Conservation (phyloP, 35 echinoderm and acorn worm genomes). For the Heliocidaris tuberculata region DNA sequence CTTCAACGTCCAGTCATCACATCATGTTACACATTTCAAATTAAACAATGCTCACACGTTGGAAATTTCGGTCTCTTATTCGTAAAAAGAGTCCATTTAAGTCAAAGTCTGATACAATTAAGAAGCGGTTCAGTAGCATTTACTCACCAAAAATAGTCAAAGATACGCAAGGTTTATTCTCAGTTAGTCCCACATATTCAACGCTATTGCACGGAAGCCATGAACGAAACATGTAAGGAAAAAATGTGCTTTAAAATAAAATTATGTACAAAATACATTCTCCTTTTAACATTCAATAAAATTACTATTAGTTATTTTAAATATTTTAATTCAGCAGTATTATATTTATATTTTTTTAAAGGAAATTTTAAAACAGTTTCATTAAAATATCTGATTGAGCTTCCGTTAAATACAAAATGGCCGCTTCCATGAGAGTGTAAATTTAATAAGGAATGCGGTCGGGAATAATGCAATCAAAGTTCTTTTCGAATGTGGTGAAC, state of each 20-base stretch:
- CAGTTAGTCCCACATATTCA: conserved; percentile 10
- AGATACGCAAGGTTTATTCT: background rate
- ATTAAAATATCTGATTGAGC: background rate
- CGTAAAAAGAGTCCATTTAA: background rate
- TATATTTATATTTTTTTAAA: too few relatives aligned
- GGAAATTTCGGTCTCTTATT: background rate
- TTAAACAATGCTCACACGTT: background rate
- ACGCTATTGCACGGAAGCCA: background rate
- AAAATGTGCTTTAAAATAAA: too few relatives aligned
- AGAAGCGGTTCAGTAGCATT: background rate
- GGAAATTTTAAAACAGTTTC: too few relatives aligned
- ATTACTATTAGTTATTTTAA: too few relatives aligned
- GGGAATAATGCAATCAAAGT: too few relatives aligned
- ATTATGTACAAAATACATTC: too few relatives aligned
- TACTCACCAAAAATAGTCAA: conserved; percentile 13
- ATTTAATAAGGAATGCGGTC: background rate
- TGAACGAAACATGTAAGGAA: background rate
- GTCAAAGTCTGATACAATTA: background rate
- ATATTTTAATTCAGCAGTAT: too few relatives aligned
- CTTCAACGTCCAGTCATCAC: background rate
- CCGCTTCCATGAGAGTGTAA: background rate
- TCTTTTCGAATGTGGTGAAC: too few relatives aligned
- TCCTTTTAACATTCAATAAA: too few relatives aligned
- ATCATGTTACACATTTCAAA: background rate
- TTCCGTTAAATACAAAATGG: background rate